Conservation (phyloP, 2,797 vertebrate genomes). For the Rhabdomys pumilio region DNA sequence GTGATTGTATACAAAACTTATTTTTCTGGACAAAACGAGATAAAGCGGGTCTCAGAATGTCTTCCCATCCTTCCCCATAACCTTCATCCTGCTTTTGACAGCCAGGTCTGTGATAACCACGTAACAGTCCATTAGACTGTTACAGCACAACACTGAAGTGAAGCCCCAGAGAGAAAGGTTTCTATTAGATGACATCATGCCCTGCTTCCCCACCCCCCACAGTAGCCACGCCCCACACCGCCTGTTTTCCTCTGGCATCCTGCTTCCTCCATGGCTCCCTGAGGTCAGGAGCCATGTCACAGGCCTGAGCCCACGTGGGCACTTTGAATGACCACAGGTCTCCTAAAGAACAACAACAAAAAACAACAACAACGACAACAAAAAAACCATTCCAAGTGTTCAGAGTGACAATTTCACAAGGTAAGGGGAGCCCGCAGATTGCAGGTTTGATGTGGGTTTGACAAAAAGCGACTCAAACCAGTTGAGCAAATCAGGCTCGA, state of each 20-base stretch:
- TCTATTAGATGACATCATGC: background rate
- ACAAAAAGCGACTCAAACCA: slow-evolving; percentile 10
- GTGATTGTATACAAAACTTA: background rate
- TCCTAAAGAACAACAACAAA: background rate
- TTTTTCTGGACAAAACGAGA: background rate
- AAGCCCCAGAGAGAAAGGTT: background rate
- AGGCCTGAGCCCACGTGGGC: background rate
- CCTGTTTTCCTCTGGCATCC: background rate
- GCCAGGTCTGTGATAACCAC: background rate
- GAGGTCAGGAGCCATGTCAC: background rate
- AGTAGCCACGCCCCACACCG: accelerated
- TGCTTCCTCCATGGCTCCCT: background rate
- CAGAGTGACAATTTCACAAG: background rate
- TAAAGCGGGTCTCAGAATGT: background rate
- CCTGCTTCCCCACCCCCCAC: accelerated
- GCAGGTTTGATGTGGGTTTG: slow-evolving; percentile 29
- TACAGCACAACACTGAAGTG: background rate
- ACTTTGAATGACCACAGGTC: background rate
- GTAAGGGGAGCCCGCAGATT: background rate
- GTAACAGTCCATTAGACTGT: background rate
- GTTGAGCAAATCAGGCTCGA: slow-evolving; percentile 32
- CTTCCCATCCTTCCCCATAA: background rate
- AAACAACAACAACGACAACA: background rate
- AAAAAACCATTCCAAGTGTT: background rate
- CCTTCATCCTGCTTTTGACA: background rate